Percentiles rank a stretch among this genome's conserved stretches.
Conservation (phyloP, 2,797 vertebrate genomes). For the Lycodopsis pacificus region DNA sequence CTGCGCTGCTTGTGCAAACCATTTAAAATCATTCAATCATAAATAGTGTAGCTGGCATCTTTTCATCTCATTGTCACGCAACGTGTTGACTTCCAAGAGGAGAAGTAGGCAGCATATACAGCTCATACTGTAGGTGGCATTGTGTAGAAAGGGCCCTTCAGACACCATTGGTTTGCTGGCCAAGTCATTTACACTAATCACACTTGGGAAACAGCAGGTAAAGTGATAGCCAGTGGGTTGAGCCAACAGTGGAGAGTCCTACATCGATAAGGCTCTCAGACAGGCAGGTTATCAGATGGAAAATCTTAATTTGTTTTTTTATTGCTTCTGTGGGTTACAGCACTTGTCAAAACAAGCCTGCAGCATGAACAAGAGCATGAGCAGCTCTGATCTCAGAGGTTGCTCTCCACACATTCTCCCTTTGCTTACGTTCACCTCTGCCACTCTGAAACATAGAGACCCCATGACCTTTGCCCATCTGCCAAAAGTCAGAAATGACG, state of each 20-base stretch:
- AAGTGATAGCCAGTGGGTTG: constrained; percentile 28
- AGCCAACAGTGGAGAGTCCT: constrained; percentile 43
- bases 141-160: not conserved
- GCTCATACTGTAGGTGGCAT: not conserved
- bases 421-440: constrained; percentile 71
- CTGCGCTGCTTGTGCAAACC: constrained; percentile 19
- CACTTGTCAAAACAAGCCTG: constrained; percentile 74
- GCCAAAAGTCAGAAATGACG: constrained; percentile 57
- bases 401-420: constrained; percentile 40
- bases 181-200: constrained; percentile 31
- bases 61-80: not conserved
- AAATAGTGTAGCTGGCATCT: not conserved
- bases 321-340: constrained; percentile 68
- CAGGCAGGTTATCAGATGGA: constrained; percentile 52
- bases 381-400: constrained; percentile 47
- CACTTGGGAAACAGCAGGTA: constrained; percentile 38
- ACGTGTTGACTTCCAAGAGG: not conserved
- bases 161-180: constrained; percentile 12
- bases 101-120: not conserved
- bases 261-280: constrained; percentile 61
- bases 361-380: constrained; percentile 40
- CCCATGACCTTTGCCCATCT: constrained; percentile 55
- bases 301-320: constrained; percentile 70
- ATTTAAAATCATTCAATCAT: not conserved
- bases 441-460: constrained; percentile 40